Conservation (phyloP, 2,888 invertebrate species). For the Hedychridium roseum region DNA sequence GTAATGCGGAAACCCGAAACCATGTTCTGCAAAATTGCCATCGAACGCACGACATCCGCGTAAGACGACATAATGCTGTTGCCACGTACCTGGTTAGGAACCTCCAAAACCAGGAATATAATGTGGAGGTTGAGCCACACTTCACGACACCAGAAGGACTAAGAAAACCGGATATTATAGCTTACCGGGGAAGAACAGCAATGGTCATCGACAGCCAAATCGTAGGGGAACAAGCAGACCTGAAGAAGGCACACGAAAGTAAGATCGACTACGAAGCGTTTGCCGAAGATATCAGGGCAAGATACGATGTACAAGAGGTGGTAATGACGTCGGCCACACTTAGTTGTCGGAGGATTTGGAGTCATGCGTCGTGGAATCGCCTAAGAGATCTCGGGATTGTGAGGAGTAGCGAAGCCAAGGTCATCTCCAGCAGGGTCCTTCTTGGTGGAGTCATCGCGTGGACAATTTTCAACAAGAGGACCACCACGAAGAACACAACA, state of each 20-base stretch:
- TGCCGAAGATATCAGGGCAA: not conserved
- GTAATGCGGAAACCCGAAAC: slow-evolving; percentile 42
- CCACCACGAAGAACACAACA: too few species aligned
- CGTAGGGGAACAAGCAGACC: not conserved
- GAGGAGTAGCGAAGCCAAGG: not conserved
- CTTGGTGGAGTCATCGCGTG: not conserved
- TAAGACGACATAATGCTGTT: slow-evolving; percentile 47
- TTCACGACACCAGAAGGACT: not conserved
- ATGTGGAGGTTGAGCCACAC: not conserved
- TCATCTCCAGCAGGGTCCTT: not conserved
- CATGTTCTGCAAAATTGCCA: slow-evolving; percentile 47
- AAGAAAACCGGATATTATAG: not conserved
- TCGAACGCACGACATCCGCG: slow-evolving; percentile 46
- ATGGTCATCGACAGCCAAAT: not conserved
- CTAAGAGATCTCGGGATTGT: not conserved
- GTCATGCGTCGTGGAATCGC: not conserved
- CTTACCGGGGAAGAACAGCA: not conserved
- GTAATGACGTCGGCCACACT: not conserved
- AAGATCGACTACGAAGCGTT: not conserved
- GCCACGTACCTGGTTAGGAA: slow-evolving; percentile 12
- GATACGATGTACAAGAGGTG: not conserved
- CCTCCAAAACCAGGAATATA: slow-evolving; percentile 16
- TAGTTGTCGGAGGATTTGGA: not conserved
- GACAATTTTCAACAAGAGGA: not conserved
- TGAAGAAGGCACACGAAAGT: not conserved